phyloP scores from a whole-genome alignment of 2,797 vertebrate species.

The Lagocephalus sceleratus region DNA sequence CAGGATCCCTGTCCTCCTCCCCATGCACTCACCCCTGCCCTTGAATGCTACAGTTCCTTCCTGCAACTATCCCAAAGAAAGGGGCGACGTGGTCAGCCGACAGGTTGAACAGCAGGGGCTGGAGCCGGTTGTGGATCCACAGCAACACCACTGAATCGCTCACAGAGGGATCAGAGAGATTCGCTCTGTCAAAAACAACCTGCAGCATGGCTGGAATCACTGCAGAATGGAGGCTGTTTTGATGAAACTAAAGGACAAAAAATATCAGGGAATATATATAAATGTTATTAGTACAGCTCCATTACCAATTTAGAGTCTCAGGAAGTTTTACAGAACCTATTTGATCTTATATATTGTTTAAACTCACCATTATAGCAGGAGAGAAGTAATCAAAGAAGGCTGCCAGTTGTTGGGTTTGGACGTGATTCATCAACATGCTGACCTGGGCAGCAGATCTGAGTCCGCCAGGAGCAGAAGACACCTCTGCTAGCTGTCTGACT shows the following conservation, averaged over 20 bases:
- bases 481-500: conserved; percentile 63
- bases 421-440: conserved; percentile 44
- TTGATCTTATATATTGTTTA: neutral
- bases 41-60: conserved; percentile 59
- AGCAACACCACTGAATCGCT: conserved; percentile 36
- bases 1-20: neutral
- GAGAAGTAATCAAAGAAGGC: conserved; percentile 67
- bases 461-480: conserved; percentile 61
- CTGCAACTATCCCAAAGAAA: conserved; percentile 57
- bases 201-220: conserved; percentile 67
- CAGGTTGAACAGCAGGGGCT: conserved; percentile 60
- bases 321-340: neutral
- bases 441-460: conserved; percentile 57
- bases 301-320: no score
- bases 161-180: conserved; percentile 52
- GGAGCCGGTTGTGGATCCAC: conserved; percentile 65
- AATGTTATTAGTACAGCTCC: neutral
- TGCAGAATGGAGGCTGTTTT: neutral
- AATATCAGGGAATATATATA: no score
- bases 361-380: conserved; percentile 50
- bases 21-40: conserved; percentile 51
- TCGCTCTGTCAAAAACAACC: conserved; percentile 67
- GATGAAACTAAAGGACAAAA: conserved; percentile 33
- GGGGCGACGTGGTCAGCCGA: conserved; percentile 35
- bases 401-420: conserved; percentile 40